Base-by-base conservation (phyloP, 2,797 vertebrate genomes). In the Clarias platycephalus region DNA sequence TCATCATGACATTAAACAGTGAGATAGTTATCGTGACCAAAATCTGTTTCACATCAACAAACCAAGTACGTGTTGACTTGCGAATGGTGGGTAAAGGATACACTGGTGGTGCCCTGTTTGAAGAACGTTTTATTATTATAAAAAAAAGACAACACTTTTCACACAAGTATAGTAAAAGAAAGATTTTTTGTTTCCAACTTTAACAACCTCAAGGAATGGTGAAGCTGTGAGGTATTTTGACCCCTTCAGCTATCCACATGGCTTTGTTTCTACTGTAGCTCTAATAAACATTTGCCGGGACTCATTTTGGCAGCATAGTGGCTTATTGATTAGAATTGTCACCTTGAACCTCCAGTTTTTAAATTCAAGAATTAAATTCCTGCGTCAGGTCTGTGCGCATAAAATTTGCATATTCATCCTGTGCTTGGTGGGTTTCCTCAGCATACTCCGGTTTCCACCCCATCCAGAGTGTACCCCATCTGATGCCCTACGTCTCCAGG, bases 31-130 rank as follows among this genome's bases (percentile, higher is more conserved):
- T 82, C 74, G 63, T 76, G 24, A 60, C 22, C 44, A 67, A 55
- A 76, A 49, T 82, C 80, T 85, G 84, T 58, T 82, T 82, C 40
- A 37, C 28, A 86, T 82, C 68, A 85, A 34, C 26, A 62, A 60
- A 57, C 34, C 84, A 71, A 78, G 80, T 76, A 20, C 1, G 16
- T 57, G 10, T 31, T 81, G 37, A 40, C 40, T 80, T 62, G 40
- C 8, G 10, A 0, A 28, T 66, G n/a, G 40, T 63, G 31, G 57
- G 24, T 78, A 16, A 40, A 16, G 22, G 10, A 16, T 40, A 63
- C 1, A 40, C 6, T 40, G 0, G 58, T 18, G 24, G 15, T 26
- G 15, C 16, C 44, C 24, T 20, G 22, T 64, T 20, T 9, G 6
- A 78, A 78, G 57, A 77, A 37, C 24, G 68, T 55, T 18, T 31